Percentiles rank a stretch among this genome's conserved stretches.
phyloP scores from a whole-genome alignment of 2,113 vertebrate genomes.

The Dipodomys ordii region DNA sequence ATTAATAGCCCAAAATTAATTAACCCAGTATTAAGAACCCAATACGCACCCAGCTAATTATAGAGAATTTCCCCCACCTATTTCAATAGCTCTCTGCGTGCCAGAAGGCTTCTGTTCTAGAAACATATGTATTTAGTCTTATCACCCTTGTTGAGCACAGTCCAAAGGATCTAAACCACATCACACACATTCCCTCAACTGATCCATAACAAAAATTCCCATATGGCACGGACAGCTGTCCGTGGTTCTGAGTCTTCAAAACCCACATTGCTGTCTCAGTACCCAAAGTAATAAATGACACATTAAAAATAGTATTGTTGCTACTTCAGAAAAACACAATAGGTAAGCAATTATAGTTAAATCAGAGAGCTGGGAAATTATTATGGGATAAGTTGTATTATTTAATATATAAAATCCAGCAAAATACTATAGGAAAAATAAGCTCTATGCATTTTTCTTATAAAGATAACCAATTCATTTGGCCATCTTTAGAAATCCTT shows the following conservation, averaged over 20 bases:
- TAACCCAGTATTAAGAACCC: not conserved
- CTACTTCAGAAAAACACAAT: not conserved
- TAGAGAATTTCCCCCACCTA: not conserved
- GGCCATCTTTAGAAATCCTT: not conserved
- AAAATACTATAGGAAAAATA: conserved; percentile 13
- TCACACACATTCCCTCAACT: not conserved
- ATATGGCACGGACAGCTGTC: not conserved
- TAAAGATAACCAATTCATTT: not conserved
- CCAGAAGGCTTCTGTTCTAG: not conserved
- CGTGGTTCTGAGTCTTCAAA: not conserved
- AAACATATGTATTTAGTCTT: not conserved
- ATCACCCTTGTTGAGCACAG: not conserved
- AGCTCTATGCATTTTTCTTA: not conserved
- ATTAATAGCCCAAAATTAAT: not conserved
- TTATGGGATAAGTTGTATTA: not conserved
- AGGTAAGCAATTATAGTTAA: not conserved
- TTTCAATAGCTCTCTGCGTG: not conserved
- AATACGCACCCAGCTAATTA: not conserved
- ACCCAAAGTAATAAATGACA: conserved; percentile 13
- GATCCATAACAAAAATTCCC: not conserved
- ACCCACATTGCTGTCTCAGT: not conserved
- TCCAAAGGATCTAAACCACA: not conserved
- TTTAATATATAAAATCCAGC: conserved; percentile 43
- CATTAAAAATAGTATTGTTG: conserved; percentile 14
- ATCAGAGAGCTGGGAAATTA: not conserved